Conservation (phyloP, 1,140 invertebrate species). For the Zaprionus tsacasi region DNA sequence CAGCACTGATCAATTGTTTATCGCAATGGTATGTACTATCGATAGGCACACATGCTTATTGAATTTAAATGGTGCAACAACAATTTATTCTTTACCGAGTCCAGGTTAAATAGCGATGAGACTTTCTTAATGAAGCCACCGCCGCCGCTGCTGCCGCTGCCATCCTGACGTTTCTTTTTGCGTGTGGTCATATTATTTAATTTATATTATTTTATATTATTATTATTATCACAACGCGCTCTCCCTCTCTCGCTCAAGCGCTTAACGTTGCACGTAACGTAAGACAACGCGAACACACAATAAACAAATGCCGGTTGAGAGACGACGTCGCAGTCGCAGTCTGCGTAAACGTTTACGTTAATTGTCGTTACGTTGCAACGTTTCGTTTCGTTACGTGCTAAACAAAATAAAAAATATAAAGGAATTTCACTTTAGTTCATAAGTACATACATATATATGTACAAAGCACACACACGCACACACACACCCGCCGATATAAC, state of each 20-base stretch:
- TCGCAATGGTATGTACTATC: constrained; percentile 2
- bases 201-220: constrained; percentile 40
- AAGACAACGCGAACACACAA: constrained; percentile 49
- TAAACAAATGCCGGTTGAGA: constrained; percentile 61
- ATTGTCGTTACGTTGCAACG: constrained; percentile 49
- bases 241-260: constrained; percentile 24
- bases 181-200: constrained; percentile 89
- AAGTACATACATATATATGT: constrained; percentile 15
- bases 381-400: constrained; percentile 37
- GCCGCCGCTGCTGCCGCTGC: constrained; percentile 83
- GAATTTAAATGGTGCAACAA: constrained; percentile 51
- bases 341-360: constrained; percentile 50
- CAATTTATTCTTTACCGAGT: constrained; percentile 87
- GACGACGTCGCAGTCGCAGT: constrained; percentile 24
- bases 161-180: constrained; percentile 90
- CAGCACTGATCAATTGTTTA: background rate
- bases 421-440: constrained; percentile 30
- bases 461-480: constrained; percentile 1
- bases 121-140: constrained; percentile 93
- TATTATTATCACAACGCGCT: constrained; percentile 47
- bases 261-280: constrained; percentile 27
- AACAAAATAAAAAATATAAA: constrained; percentile 36
- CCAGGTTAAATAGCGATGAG: constrained; percentile 93
- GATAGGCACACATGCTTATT: background rate
- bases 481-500: constrained; percentile 1